Conservation (phyloP, 2,888 invertebrate genomes). For the Philopedon plagiatum region DNA sequence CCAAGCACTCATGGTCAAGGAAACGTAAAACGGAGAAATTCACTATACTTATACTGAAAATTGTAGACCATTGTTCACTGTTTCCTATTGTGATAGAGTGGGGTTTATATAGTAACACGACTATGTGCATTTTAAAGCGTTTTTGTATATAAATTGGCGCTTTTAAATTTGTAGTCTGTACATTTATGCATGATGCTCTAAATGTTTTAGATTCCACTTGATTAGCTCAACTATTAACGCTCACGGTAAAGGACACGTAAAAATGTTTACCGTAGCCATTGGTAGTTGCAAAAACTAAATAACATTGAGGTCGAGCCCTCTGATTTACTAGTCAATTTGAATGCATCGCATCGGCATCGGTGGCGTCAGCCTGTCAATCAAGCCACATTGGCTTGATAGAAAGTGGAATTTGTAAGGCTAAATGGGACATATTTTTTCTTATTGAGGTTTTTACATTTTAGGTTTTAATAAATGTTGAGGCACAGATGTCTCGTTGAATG, state of each 20-base stretch:
- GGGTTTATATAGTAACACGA: too few relatives aligned
- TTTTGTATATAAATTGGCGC: too few relatives aligned
- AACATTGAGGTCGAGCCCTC: conserved; percentile 11
- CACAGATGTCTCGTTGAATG: background rate
- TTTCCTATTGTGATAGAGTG: too few relatives aligned
- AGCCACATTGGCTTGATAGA: conserved; percentile 18
- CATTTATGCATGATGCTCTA: too few relatives aligned
- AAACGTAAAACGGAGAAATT: too few relatives aligned
- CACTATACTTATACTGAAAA: too few relatives aligned
- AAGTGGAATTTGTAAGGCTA: conserved; percentile 25
- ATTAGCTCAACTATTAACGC: too few relatives aligned
- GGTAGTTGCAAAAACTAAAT: conserved; percentile 16
- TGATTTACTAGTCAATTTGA: conserved; percentile 41
- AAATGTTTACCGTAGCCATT: background rate
- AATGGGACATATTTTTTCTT: conserved; percentile 28
- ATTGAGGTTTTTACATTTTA: background rate
- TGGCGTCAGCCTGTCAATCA: conserved; percentile 48
- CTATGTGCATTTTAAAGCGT: too few relatives aligned
- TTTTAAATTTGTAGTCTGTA: too few relatives aligned
- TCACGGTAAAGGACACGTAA: background rate
- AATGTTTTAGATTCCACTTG: too few relatives aligned
- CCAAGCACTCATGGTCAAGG: too few relatives aligned
- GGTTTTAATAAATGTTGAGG: background rate
- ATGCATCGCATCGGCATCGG: conserved; percentile 31
- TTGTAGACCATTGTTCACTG: too few relatives aligned